Conservation (phyloP, 2,888 invertebrate species). For the Brachylomia viminalis region DNA sequence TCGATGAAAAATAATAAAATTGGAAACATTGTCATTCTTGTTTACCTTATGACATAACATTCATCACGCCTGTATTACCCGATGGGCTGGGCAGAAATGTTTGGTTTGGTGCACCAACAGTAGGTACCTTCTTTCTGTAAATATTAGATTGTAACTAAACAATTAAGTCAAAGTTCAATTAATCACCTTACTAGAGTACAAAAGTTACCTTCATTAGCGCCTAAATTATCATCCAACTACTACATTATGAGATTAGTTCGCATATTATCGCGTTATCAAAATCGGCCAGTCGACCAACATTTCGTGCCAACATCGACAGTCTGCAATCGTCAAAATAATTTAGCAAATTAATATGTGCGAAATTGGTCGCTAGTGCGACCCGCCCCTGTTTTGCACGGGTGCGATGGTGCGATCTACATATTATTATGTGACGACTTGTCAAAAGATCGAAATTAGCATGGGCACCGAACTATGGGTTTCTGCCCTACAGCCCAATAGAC, state of each 20-base stretch:
- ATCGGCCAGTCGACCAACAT: constrained; percentile 17
- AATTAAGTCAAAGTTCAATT: constrained; percentile 1
- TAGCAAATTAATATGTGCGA: no score
- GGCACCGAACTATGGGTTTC: no score
- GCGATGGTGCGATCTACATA: no score
- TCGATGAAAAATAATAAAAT: background rate
- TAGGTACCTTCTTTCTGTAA: background rate
- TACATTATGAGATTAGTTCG: constrained; percentile 23
- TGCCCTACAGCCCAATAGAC: no score
- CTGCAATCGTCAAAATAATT: constrained; percentile 24
- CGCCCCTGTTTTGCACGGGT: background rate
- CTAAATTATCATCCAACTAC: background rate
- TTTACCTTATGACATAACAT: background rate
- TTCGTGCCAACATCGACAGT: constrained; percentile 18
- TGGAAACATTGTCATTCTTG: background rate
- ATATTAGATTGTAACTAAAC: background rate
- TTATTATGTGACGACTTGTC: background rate
- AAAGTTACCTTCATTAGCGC: constrained; percentile 25
- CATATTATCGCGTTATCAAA: constrained; percentile 42
- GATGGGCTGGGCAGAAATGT: background rate
- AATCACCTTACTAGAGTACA: constrained; percentile 9
- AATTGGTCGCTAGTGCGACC: no score
- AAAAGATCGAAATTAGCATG: background rate
- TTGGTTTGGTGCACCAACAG: background rate
- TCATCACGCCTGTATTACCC: background rate